A percentile compares a stretch with the other conserved stretches of the same genome.
These are phyloP conservation scores for Dasyurus viverrinus DNA, from an alignment of 2,113 vertebrate genomes.

Conservation along the genomic window DNA sequence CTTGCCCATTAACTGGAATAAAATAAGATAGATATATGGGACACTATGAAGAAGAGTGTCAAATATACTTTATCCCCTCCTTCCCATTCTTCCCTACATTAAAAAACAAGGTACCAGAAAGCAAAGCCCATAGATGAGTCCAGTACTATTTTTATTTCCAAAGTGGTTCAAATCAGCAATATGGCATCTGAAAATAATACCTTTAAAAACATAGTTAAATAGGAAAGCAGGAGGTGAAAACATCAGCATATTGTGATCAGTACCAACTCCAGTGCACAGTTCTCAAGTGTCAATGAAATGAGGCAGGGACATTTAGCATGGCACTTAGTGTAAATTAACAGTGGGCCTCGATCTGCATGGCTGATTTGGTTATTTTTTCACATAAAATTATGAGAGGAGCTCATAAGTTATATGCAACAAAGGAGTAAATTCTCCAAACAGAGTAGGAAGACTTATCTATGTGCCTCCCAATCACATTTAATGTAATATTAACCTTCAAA, in stretches of 20 bases:
- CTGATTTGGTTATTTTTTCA: neutral
- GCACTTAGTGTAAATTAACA: neutral
- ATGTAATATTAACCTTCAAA: constrained; percentile 24
- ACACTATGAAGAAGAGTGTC: neutral
- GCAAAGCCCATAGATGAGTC: neutral
- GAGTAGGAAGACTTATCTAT: neutral
- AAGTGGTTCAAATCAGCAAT: neutral
- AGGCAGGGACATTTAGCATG: neutral
- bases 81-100: neutral
- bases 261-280: neutral
- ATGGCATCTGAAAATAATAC: neutral
- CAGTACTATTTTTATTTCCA: neutral
- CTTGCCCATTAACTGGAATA: neutral
- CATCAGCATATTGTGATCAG: neutral
- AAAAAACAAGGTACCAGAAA: neutral
- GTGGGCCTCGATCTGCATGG: neutral
- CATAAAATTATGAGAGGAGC: neutral
- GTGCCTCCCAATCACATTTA: neutral
- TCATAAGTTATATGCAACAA: neutral
- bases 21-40: neutral
- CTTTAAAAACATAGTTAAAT: neutral
- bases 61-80: constrained; percentile 10
- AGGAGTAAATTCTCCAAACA: neutral
- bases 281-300: neutral
- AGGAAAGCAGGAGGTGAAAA: neutral